Percentiles rank a stretch among this genome's conserved stretches.
Conservation (phyloP, 92 coral and sea anemone species). For the Porites rus region DNA sequence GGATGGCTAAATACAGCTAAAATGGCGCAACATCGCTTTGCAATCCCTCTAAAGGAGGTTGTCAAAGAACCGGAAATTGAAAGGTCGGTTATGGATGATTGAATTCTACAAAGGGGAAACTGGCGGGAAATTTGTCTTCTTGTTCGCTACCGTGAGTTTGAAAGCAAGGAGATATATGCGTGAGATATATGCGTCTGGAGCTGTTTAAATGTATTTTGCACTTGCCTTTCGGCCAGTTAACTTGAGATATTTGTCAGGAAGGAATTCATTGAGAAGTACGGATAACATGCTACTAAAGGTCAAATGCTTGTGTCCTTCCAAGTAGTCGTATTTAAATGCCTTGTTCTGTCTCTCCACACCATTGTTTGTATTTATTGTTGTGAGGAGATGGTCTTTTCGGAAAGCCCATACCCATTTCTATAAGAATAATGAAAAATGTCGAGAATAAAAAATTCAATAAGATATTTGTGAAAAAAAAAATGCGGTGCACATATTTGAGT, state of each 20-base stretch:
- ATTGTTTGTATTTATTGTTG: constrained; percentile 63
- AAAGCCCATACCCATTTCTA: constrained; percentile 78
- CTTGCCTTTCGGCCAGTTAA: neutral
- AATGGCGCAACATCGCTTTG: too few relatives aligned
- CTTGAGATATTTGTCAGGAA: constrained; percentile 49
- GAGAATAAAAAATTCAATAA: neutral
- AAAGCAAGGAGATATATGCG: too few relatives aligned
- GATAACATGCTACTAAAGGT: constrained; percentile 49
- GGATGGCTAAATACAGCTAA: too few relatives aligned
- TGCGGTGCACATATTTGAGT: neutral
- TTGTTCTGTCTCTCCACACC: constrained; percentile 62
- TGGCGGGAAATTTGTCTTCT: too few relatives aligned
- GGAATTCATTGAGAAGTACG: constrained; percentile 53
- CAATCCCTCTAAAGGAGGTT: too few relatives aligned
- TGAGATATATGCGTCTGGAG: too few relatives aligned
- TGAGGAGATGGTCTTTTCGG: constrained; percentile 59
- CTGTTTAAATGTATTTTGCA: too few relatives aligned
- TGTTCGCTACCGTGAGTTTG: too few relatives aligned
- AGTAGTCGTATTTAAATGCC: constrained; percentile 61
- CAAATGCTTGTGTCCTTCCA: constrained; percentile 42
- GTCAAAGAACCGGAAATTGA: too few relatives aligned
- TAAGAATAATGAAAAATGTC: neutral
- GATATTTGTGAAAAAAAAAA: neutral
- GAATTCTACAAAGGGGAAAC: too few relatives aligned
- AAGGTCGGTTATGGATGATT: too few relatives aligned